A percentile compares a stretch with the other conserved stretches of the same genome.
phyloP scores from a whole-genome alignment of 1,140 invertebrate genomes.

The Sitobion miscanthi region DNA sequence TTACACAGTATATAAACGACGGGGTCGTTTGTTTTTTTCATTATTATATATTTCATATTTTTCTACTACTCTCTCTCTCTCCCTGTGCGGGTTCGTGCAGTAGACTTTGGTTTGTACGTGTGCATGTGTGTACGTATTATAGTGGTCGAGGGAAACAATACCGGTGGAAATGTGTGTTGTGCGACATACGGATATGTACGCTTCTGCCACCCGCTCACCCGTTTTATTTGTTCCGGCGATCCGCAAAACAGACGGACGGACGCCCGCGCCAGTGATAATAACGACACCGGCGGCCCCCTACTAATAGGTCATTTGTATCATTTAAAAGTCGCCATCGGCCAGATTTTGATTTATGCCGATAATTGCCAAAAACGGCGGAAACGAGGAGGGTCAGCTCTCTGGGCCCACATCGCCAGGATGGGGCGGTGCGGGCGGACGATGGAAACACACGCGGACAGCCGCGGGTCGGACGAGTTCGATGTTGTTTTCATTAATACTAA shows the following conservation, averaged over 20 bases:
- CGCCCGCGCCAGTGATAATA: constrained; percentile 21
- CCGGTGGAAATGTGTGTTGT: neutral
- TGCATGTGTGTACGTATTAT: no score
- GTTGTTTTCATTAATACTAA: neutral
- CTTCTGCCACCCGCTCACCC: neutral
- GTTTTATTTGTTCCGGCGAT: constrained; percentile 29
- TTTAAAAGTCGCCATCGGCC: constrained; percentile 30
- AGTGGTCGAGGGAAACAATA: constrained; percentile 11
- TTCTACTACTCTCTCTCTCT: neutral
- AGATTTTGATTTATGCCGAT: constrained; percentile 39
- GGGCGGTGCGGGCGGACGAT: neutral
- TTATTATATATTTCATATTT: neutral
- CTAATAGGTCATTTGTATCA: constrained; percentile 48
- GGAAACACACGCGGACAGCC: neutral
- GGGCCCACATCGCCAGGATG: neutral
- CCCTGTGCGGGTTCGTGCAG: neutral
- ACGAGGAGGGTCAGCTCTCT: neutral
- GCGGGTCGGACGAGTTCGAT: neutral
- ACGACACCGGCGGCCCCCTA: neutral
- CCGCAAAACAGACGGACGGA: constrained; percentile 32
- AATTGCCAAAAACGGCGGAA: constrained; percentile 28
- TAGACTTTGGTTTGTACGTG: neutral
- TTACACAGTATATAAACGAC: neutral
- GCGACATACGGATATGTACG: neutral
- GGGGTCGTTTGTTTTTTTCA: constrained; percentile 5